Percentiles rank a stretch among this genome's conserved stretches.
These are phyloP conservation scores for Falco berigora DNA, from an alignment of 2,797 vertebrate genomes.

Conservation along the genomic window DNA sequence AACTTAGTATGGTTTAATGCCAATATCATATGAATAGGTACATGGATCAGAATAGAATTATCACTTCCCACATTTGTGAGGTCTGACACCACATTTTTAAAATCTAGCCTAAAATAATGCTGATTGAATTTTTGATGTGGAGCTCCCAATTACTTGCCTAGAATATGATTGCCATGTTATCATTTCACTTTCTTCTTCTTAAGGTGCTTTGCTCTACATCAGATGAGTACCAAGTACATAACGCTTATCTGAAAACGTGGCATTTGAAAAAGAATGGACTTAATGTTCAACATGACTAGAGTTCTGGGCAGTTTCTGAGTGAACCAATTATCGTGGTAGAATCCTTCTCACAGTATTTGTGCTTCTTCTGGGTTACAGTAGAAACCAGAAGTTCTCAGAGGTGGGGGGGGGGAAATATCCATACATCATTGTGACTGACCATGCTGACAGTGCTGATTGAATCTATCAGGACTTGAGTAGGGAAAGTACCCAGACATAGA, in stretches of 20 bases:
- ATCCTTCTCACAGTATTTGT: neutral
- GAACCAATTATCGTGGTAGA: neutral
- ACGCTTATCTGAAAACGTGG: neutral
- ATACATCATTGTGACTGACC: neutral
- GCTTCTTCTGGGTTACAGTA: neutral
- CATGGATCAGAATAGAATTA: neutral
- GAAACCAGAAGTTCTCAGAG: neutral
- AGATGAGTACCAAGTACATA: neutral
- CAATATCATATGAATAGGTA: neutral
- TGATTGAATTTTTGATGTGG: neutral
- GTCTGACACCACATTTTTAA: neutral
- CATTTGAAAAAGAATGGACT: neutral
- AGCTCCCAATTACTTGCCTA: neutral
- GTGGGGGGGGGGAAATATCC: neutral
- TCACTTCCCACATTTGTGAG: conserved; percentile 6
- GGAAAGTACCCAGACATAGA: neutral
- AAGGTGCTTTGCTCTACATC: neutral
- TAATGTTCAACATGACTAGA: neutral
- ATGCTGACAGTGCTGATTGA: neutral
- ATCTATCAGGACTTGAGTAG: neutral
- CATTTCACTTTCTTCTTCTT: neutral
- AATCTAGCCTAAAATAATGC: neutral
- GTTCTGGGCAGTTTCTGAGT: neutral
- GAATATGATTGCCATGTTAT: neutral
- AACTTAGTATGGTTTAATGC: neutral